Percentiles rank a stretch among this genome's conserved stretches.
These are phyloP conservation scores for Pangasius larnaudii DNA, from an alignment of 2,797 vertebrate genomes.

Conservation along the genomic window DNA sequence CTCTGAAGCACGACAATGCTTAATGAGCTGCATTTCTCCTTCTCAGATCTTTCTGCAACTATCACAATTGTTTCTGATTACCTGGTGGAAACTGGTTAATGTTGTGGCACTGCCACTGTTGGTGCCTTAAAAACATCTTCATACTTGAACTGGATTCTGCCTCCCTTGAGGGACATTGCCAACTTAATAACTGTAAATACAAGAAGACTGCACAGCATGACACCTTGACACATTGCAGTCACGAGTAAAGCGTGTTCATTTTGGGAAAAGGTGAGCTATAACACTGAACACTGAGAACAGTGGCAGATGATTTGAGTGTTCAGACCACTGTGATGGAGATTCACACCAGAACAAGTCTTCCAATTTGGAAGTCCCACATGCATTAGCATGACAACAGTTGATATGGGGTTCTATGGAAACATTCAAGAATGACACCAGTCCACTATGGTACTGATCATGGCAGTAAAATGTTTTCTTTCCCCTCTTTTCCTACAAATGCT, in stretches of 20 bases:
- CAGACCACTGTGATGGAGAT: neutral
- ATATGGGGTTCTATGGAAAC: neutral
- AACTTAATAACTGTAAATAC: neutral
- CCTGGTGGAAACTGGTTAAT: neutral
- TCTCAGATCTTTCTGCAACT: neutral
- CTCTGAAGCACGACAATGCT: neutral
- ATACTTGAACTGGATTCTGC: neutral
- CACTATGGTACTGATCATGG: constrained; percentile 51
- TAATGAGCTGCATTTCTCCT: neutral
- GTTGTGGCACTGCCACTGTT: too few relatives aligned
- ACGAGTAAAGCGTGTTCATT: neutral
- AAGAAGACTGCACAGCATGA: neutral
- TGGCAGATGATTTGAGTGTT: neutral
- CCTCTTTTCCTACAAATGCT: constrained; percentile 40
- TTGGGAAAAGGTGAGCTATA: neutral
- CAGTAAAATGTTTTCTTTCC: constrained; percentile 56
- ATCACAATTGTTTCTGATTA: neutral
- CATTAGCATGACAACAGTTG: constrained; percentile 1
- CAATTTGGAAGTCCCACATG: constrained; percentile 1
- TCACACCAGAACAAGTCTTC: neutral
- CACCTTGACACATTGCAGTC: neutral
- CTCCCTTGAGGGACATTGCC: neutral
- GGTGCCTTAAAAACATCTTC: neutral
- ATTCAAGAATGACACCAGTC: neutral
- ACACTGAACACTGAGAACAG: neutral